Percentiles rank a stretch among this genome's conserved stretches.
Conservation (phyloP, 2,797 vertebrate species). For the Sebastes kiyomatsui region DNA sequence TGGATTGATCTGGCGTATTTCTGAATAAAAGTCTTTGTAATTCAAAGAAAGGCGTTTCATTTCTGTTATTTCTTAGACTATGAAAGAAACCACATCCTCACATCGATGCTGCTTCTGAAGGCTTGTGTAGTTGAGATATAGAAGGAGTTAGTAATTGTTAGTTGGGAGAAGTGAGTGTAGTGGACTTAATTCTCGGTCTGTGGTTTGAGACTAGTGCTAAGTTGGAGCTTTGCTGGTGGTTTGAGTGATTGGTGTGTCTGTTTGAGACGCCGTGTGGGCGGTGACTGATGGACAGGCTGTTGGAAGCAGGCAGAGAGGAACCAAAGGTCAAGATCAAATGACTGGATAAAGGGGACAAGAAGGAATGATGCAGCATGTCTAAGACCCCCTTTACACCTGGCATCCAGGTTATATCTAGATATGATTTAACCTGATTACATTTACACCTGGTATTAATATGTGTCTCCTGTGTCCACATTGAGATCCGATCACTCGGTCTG, state of each 20-base stretch:
- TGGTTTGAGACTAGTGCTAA: background rate
- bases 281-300: constrained; percentile 61
- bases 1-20: constrained; percentile 24
- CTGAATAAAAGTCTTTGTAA: constrained; percentile 64
- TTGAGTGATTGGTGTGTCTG: constrained; percentile 52
- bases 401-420: no score
- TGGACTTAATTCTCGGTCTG: background rate
- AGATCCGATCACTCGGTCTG: no score
- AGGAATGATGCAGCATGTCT: background rate
- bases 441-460: no score
- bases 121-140: background rate
- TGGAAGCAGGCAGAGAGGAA: constrained; percentile 43
- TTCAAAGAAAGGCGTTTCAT: background rate
- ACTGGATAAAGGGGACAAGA: background rate
- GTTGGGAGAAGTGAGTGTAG: background rate
- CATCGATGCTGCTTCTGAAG: background rate
- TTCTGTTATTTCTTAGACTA: background rate
- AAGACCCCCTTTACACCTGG: background rate
- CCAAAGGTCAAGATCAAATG: constrained; percentile 28
- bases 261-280: constrained; percentile 23
- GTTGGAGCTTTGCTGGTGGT: no score
- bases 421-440: no score
- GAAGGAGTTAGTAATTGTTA: background rate
- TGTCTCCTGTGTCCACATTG: no score
- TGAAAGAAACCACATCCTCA: background rate